These are phyloP conservation scores for Mycteria americana DNA, from an alignment of 2,797 vertebrate species.

Conservation along the genomic window DNA sequence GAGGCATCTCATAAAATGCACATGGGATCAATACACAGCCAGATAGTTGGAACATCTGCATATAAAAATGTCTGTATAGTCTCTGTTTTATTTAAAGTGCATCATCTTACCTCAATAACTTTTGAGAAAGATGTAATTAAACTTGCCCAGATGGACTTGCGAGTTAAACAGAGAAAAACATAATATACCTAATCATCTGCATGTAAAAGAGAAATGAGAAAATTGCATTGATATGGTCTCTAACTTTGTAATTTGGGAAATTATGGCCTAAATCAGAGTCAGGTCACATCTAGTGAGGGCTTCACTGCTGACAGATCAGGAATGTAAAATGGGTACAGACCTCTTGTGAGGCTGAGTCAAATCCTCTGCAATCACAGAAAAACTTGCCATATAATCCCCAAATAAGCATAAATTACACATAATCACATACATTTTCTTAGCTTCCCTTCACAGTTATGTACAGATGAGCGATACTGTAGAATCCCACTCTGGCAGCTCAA, in stretches of 20 bases:
- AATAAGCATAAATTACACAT: background rate
- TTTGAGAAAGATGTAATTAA: slow-evolving; percentile 22
- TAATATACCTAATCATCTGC: background rate
- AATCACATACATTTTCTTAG: background rate
- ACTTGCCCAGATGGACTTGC: background rate
- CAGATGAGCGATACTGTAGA: background rate
- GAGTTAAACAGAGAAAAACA: background rate
- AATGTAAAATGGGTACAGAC: background rate
- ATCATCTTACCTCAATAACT: background rate
- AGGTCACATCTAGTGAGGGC: background rate
- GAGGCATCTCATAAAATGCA: background rate
- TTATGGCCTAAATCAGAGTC: background rate
- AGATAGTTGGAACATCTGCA: slow-evolving; percentile 32
- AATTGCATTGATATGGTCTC: background rate
- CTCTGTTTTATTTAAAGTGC: slow-evolving; percentile 11
- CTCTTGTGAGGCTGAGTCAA: background rate
- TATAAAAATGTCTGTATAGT: background rate
- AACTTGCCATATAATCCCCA: background rate
- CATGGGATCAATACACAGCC: slow-evolving; percentile 35
- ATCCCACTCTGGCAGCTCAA: background rate
- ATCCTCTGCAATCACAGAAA: background rate
- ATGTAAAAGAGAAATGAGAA: background rate
- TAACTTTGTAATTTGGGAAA: background rate
- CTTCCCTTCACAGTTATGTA: background rate
- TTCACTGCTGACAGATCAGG: background rate